Evolutionary conservation across 1,140 invertebrate genomes (phyloP), one percentile per base, ranked within the genome.

Genomic region (Popillia japonica): DNA sequence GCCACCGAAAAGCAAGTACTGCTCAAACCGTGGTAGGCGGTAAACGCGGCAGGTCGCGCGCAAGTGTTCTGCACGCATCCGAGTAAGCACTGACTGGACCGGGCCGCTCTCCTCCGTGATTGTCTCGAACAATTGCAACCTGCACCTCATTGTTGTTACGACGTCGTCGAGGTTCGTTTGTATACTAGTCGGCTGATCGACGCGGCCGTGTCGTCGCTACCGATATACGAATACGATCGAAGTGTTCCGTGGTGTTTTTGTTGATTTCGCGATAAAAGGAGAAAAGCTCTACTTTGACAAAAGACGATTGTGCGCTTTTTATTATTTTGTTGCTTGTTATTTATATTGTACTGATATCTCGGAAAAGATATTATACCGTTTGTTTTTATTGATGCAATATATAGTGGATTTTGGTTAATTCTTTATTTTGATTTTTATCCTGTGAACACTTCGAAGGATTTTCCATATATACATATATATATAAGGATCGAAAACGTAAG

Each of bases 21-120:
- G 78, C 81, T 82, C 82, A 82, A 81, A 83, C 82, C 83, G 81
- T 85, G 80, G 83, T 84, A 86, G 84, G 85, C 83, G 85, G 83
- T 81, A 82, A 83, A 83, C 81, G 81, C 83, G 80, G 83, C 83
- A 83, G 80, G 80, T 81, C 82, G 83, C 85, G 84, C 85, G 83
- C 83, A 84, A 84, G 83, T 83, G 82, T 83, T 84, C 82, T 83
- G 82, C 81, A 81, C 81, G 82, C 78, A 78, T 77, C 73, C 72
- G 80, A 76, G 73, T 79, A 79, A 80, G 79, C 77, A 79, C 72
- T 80, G 79, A 64, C 79, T 79, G 75, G 40, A 73, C 72, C 72
- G 79, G 48, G 72, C 74, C 74, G 80, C 55, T 68, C 75, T 42
- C 11, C 72, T 80, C 72, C 75, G 78, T 82, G 83, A 82, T 84